Base-by-base conservation (phyloP, 2,888 invertebrate species). In the Calliopum simillimum region DNA sequence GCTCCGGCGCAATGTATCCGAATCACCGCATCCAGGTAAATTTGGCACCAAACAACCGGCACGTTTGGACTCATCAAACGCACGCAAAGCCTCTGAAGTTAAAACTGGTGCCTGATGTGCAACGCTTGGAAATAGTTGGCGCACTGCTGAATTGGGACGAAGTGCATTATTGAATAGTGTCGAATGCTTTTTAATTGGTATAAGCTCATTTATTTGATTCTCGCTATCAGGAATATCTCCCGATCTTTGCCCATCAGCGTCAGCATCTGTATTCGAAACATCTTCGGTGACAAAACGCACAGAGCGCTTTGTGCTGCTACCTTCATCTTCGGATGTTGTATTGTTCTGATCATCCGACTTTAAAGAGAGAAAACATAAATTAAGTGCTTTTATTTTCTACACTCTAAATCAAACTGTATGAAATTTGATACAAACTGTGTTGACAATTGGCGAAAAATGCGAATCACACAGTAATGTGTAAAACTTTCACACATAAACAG, bases 91-190 rank as follows among this genome's bases (percentile, higher is more conserved):
- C 85, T 94, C 94, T 14, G 93, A 91, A 14, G 93, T 94, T 67
- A 93, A 73, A 90, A 87, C 82, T 85, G 88, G 83, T 11, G 84
- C 79, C 49, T 92, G 91, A 12, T 93, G 93, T 2, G 90, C 89
- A 43, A 90, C 89, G 78, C 90, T 90, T 23, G 94, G 94, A 83
- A 95, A 95, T 65, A 95, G 86, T 81, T 95, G 95, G 69, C 94
- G 89, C 8, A 95, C 93, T 3, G 95, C 95, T 0, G 95, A 95
- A 84, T 94, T 94, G 6, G 94, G 86, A 64, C 86, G 81, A 69
- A 86, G 73, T 13, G 86, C 85, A 72, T 86, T 86, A 71, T 85
- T 85, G 73, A 86, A 86, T 5, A 86, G 77, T 19, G 85, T 86
- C 8, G 86, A 86, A 72, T 86, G 86, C 73, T 86, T 86, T 72